Base-by-base conservation (phyloP, 2,888 invertebrate genomes). In the Stenolophus ochropezus region DNA sequence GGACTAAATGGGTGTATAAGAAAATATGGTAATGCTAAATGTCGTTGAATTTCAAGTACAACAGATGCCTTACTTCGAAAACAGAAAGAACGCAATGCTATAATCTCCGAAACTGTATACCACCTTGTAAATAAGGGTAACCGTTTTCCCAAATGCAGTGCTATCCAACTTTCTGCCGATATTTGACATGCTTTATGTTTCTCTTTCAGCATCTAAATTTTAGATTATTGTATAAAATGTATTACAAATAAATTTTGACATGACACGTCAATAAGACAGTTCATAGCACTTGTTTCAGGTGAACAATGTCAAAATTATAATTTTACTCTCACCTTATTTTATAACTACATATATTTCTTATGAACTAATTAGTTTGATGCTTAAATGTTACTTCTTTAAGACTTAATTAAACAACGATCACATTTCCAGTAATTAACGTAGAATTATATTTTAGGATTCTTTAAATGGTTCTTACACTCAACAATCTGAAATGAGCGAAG, bases 401-500 rank as follows among this genome's bases (percentile, higher is more conserved):
- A 33, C 5, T 33, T 33, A 3, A 33, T 33, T 42, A 2, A 42
- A 42, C 33, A 42, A 42, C 8, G 33, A n/a, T n/a, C n/a, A n/a
- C n/a, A n/a, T n/a, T n/a, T n/a, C 11, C 6, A 42, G 11, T 42
- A 42, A 42, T 42, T 42, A 42, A 42, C 33, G 33, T 42, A 42
- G 11, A 51, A 51, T 51, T 14, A 18, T 69, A 25, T 82, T 61
- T 14, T 20, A 82, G 75, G 61, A 53, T 65, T 47, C 61, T n/a
- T 61, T 73, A 56, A 65, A 58, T 8, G 16, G 16, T 25, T 53
- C 33, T 74, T 88, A 88, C 82, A 88, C 88, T 71, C 87, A 88
- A 51, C 90, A 91, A 85, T 88, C 87, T 6, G 86, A 87, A 61
- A 85, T 90, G 21, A 87, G 89, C 1, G 87, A 86, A 76, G 86